These are phyloP conservation scores for Pampus argenteus DNA, from an alignment of 2,797 vertebrate genomes.

Conservation along the genomic window DNA sequence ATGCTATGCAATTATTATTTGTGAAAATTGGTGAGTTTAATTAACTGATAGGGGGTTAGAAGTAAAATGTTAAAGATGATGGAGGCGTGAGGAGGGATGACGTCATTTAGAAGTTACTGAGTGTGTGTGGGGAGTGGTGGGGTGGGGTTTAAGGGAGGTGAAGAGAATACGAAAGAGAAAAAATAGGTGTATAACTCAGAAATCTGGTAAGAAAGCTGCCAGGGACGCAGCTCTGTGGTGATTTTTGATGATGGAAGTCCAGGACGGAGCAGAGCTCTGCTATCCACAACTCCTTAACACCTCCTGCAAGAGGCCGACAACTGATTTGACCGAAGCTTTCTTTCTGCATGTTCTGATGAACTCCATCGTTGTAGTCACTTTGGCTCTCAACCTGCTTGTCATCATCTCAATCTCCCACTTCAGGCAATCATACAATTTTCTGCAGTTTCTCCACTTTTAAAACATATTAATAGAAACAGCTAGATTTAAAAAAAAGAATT, in stretches of 20 bases:
- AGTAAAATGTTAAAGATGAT: background rate
- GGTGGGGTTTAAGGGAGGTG: too few species aligned
- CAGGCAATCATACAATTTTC: conserved; percentile 43
- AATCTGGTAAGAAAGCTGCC: background rate
- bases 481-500: too few species aligned
- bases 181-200: background rate
- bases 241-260: conserved; percentile 11
- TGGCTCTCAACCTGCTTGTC: conserved; percentile 79
- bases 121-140: too few species aligned
- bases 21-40: too few species aligned
- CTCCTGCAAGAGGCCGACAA: conserved; percentile 30
- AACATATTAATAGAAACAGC: too few species aligned
- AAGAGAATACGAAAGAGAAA: background rate
- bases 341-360: conserved; percentile 8
- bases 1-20: too few species aligned
- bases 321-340: background rate
- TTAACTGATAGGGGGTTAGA: too few species aligned
- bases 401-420: conserved; percentile 82
- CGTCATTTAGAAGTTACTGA: too few species aligned
- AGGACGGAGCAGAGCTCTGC: conserved; percentile 28
- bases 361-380: conserved; percentile 54
- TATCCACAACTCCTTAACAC: conserved; percentile 43
- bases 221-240: background rate
- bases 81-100: background rate
- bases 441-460: too few species aligned